Percentiles rank a stretch among this genome's conserved stretches.
These are phyloP conservation scores for Ligdia adustata DNA, from an alignment of 2,888 invertebrate species.

Conservation along the genomic window DNA sequence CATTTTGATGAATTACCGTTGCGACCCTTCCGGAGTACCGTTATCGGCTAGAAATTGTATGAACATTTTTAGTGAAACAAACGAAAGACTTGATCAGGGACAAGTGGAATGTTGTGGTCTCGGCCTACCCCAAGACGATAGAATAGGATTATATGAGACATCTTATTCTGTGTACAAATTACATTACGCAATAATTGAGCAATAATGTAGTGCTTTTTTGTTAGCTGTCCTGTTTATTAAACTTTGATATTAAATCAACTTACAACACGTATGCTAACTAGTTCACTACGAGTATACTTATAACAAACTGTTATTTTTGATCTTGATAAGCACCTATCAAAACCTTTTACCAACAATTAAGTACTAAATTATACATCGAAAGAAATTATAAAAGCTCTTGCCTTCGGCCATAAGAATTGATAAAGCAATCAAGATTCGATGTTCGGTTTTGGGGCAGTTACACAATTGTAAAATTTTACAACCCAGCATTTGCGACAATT, in stretches of 20 bases:
- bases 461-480: slow-evolving; percentile 71
- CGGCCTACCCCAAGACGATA: too few species aligned
- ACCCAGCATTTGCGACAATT: slow-evolving; percentile 69
- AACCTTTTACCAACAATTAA: slow-evolving; percentile 29
- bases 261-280: not conserved
- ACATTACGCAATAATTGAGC: too few species aligned
- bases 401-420: slow-evolving; percentile 32
- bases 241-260: not conserved
- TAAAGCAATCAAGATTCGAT: slow-evolving; percentile 41
- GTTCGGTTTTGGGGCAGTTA: slow-evolving; percentile 29
- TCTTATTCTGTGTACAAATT: too few species aligned
- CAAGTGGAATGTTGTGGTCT: too few species aligned
- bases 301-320: slow-evolving; percentile 15
- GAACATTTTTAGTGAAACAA: too few species aligned
- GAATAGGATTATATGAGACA: too few species aligned
- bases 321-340: slow-evolving; percentile 19
- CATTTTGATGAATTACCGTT: slow-evolving; percentile 37
- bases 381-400: slow-evolving; percentile 24
- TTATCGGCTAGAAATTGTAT: not conserved
- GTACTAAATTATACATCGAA: slow-evolving; percentile 29
- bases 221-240: too few species aligned
- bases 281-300: too few species aligned
- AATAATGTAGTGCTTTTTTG: too few species aligned
- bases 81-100: too few species aligned
- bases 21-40: slow-evolving; percentile 21